Conservation (phyloP, 2,888 invertebrate genomes). For the Diadegma fenestrale region DNA sequence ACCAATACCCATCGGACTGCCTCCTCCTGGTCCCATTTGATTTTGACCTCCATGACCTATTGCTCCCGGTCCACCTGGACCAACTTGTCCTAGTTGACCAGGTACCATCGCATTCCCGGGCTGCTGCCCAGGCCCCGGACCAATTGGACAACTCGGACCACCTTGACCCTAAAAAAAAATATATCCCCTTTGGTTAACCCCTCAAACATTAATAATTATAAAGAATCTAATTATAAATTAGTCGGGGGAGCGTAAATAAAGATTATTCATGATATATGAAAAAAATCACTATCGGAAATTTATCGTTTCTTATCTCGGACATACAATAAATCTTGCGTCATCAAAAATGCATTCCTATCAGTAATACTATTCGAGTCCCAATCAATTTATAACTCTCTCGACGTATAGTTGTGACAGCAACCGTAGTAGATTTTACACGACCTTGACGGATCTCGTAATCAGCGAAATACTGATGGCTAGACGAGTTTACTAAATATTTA, state of each 20-base stretch:
- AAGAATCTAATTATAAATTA: not conserved
- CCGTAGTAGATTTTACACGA: not conserved
- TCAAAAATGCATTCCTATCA: not conserved
- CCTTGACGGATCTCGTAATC: not conserved
- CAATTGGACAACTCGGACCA: constrained; percentile 76
- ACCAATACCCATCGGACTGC: constrained; percentile 78
- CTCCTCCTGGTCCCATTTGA: constrained; percentile 75
- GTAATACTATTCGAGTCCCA: not conserved
- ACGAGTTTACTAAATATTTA: not conserved
- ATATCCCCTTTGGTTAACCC: not conserved
- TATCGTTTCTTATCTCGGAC: not conserved
- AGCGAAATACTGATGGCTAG: not conserved
- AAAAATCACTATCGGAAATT: not conserved
- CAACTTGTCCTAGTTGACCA: constrained; percentile 74
- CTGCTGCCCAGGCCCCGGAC: constrained; percentile 79
- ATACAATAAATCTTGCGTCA: not conserved
- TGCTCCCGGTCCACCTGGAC: constrained; percentile 75
- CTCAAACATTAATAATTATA: not conserved
- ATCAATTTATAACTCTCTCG: not conserved
- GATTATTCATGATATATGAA: not conserved
- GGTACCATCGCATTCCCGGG: constrained; percentile 78
- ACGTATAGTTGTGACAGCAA: not conserved
- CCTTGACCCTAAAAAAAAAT: constrained; percentile 75
- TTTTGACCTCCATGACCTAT: constrained; percentile 76
- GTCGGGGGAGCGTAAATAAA: not conserved